A percentile compares a stretch with the other conserved stretches of the same genome.
These are phyloP conservation scores for Turdus rufiventris DNA, from an alignment of 2,113 vertebrate genomes.

Conservation along the genomic window DNA sequence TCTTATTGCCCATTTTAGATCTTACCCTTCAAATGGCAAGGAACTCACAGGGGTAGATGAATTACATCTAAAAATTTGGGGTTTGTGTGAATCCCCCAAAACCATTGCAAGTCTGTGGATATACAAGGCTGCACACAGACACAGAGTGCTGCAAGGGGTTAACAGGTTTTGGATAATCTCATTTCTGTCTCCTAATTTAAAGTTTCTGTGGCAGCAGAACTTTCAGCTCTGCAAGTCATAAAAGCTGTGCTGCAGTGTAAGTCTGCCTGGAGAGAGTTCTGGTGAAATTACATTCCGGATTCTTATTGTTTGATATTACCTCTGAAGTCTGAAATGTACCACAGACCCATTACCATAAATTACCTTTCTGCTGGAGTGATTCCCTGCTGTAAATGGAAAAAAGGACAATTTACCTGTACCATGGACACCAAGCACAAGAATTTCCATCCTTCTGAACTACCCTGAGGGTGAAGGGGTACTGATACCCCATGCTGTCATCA, in stretches of 20 bases:
- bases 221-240: neutral
- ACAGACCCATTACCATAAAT: neutral
- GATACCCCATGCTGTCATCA: constrained; percentile 98
- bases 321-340: neutral
- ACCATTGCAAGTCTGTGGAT: neutral
- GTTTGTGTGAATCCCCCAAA: neutral
- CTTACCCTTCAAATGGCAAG: neutral
- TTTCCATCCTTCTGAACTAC: constrained; percentile 95
- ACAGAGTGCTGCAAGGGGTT: neutral
- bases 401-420: constrained; percentile 88
- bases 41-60: neutral
- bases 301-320: constrained; percentile 1
- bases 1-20: neutral
- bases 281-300: constrained; percentile 24
- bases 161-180: neutral
- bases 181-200: neutral
- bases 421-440: constrained; percentile 95
- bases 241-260: neutral
- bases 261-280: neutral
- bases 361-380: constrained; percentile 22
- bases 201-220: neutral
- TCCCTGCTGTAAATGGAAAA: neutral
- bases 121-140: neutral
- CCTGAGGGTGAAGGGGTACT: constrained; percentile 95
- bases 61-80: neutral